A percentile compares a stretch with the other conserved stretches of the same genome.
Conservation (phyloP, 1,140 invertebrate genomes). For the Eulimnadia texana region DNA sequence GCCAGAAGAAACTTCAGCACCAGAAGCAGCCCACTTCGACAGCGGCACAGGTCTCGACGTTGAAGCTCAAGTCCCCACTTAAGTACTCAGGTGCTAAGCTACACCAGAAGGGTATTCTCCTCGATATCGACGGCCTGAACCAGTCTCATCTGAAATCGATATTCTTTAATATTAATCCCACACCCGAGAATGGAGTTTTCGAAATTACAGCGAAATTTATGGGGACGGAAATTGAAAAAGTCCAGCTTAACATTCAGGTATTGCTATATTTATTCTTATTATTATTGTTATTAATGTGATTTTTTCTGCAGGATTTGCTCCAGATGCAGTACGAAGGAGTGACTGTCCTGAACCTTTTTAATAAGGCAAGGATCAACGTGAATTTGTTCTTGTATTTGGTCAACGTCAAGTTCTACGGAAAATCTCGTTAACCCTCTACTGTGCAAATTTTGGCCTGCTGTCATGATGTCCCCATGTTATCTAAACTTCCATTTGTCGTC, state of each 20-base stretch:
- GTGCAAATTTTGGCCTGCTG: too few relatives aligned
- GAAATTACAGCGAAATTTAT: conserved; percentile 59
- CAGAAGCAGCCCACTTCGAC: neutral
- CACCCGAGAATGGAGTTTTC: conserved; percentile 51
- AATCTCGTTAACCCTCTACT: conserved; percentile 23
- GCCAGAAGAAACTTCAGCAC: neutral
- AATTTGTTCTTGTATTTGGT: conserved; percentile 59
- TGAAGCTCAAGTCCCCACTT: conserved; percentile 29
- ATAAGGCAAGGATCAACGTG: conserved; percentile 60
- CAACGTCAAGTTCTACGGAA: conserved; percentile 63
- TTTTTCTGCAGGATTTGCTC: conserved; percentile 42
- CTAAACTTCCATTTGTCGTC: too few relatives aligned
- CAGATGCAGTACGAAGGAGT: conserved; percentile 65
- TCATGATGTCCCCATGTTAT: too few relatives aligned
- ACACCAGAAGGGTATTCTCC: conserved; percentile 54
- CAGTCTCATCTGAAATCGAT: conserved; percentile 56
- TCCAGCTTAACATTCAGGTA: conserved; percentile 50
- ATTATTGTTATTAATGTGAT: neutral
- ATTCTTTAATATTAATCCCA: conserved; percentile 57
- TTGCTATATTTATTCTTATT: neutral
- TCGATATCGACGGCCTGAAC: conserved; percentile 54
- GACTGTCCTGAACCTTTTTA: conserved; percentile 62
- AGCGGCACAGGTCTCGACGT: neutral
- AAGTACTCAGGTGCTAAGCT: conserved; percentile 57
- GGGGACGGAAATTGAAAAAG: conserved; percentile 60